These are phyloP conservation scores for Leptopilina drosophilae DNA, from an alignment of 2,888 invertebrate genomes.

Conservation along the genomic window DNA sequence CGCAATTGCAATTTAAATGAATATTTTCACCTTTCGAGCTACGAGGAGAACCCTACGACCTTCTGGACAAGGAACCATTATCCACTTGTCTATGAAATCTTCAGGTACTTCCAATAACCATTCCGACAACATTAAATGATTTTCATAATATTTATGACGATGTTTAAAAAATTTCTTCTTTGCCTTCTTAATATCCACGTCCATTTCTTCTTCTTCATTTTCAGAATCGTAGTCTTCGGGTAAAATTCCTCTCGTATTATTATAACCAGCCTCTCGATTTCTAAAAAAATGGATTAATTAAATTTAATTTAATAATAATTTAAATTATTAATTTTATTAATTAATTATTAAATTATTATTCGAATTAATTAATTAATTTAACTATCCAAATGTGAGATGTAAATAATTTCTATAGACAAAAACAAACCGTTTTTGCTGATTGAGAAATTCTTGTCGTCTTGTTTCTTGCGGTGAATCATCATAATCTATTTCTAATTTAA, in stretches of 20 bases:
- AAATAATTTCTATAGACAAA: not conserved
- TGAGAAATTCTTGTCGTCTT: conserved; percentile 68
- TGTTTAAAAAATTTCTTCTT: conserved; percentile 51
- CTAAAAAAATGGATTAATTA: conserved; percentile 53
- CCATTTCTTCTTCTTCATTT: conserved; percentile 54
- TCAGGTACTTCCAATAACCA: conserved; percentile 93
- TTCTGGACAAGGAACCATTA: conserved; percentile 88
- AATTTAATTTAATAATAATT: too few relatives aligned
- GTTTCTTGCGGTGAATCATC: conserved; percentile 71
- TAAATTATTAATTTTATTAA: too few relatives aligned
- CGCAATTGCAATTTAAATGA: too few relatives aligned
- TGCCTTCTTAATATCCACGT: conserved; percentile 51
- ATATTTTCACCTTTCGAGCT: conserved; percentile 80
- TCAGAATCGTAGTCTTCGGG: conserved; percentile 62
- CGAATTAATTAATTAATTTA: too few relatives aligned
- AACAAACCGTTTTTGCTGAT: conserved; percentile 71
- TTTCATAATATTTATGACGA: conserved; percentile 58
- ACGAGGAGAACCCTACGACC: conserved; percentile 91
- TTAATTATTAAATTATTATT: too few relatives aligned
- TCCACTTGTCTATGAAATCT: conserved; percentile 86
- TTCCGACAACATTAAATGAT: conserved; percentile 92
- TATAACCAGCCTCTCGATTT: conserved; percentile 67
- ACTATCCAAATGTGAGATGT: too few relatives aligned
- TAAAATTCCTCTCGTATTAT: conserved; percentile 77
- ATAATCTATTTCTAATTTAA: conserved; percentile 64